Evolutionary conservation across 1,140 invertebrate genomes (phyloP), one percentile per base, ranked within the genome.

Genomic region (Drosophila nigromelanica): DNA sequence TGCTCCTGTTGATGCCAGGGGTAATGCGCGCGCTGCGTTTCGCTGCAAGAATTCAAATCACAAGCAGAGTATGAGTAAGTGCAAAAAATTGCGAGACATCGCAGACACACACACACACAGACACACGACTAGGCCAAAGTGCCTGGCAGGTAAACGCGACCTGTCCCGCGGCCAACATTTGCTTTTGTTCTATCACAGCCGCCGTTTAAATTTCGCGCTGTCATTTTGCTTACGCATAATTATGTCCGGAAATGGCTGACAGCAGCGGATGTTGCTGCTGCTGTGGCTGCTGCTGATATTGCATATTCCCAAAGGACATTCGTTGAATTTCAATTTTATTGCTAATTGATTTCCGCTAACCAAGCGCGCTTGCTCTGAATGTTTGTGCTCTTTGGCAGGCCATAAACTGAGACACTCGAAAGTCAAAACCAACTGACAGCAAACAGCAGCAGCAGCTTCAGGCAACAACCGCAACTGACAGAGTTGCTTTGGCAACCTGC

Each of bases 141-240:
- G 70, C 27, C 18, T 40, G 18, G 18, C 40, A 58, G 58, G 59
- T 50, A 64, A 62, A n/a, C 8, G 33, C 33, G 3, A 35, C 33
- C 33, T 35, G 33, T 7, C 33, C 33, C 8, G 27, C 14, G 24
- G 11, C 8, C 14, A 33, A 18, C 40, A 45, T 52, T 71, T 62
- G 43, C 24, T 60, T 56, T 60, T 56, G 33, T 55, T 45, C 35
- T 37, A 63, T 42, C 27, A 58, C 14, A 18, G 47, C 30, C 37
- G 33, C 39, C 62, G 52, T 74, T 77, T 77, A 77, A 77, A 80
- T 74, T 71, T 77, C 60, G 64, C 37, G 56, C 73, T 63, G 56
- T 73, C 67, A 68, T 76, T 80, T 80, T 66, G 73, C 85, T 89
- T 85, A 89, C 85, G 74, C 85, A 81, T 89, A 89, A 81, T 89